A percentile compares a stretch with the other conserved stretches of the same genome.
Evolutionary conservation across 2,888 invertebrate genomes (phyloP).

Genomic region (Cosmia pyralina): DNA sequence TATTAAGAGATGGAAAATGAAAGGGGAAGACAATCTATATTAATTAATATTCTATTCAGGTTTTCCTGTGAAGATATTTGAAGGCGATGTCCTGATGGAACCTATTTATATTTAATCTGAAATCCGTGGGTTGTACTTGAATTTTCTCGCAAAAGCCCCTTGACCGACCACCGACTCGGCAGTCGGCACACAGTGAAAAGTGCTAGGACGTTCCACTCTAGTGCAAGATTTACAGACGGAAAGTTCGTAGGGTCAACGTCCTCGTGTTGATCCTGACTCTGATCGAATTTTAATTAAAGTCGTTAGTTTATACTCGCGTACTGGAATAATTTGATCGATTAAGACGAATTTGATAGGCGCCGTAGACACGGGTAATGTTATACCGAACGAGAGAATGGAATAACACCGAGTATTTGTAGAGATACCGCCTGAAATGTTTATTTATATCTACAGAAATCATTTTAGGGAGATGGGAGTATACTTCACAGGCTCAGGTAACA

Average conservation of each 20-base stretch:
- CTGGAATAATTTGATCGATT: constrained; percentile 35
- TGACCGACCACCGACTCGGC: constrained; percentile 57
- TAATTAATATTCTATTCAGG: constrained; percentile 23
- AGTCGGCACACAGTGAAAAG: constrained; percentile 55
- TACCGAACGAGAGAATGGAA: constrained; percentile 12
- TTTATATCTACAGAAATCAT: neutral
- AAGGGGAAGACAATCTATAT: constrained; percentile 21
- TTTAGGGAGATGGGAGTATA: neutral
- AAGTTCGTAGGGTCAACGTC: constrained; percentile 66
- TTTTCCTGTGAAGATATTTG: constrained; percentile 34
- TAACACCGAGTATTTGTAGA: constrained; percentile 20
- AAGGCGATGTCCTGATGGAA: constrained; percentile 51
- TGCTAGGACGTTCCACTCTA: constrained; percentile 54
- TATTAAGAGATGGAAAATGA: constrained; percentile 36
- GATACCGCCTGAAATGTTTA: constrained; percentile 5
- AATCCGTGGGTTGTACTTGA: constrained; percentile 28
- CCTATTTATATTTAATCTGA: constrained; percentile 44
- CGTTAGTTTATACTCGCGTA: constrained; percentile 29
- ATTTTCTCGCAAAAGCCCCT: constrained; percentile 34
- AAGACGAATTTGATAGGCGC: constrained; percentile 20
- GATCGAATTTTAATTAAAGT: constrained; percentile 59
- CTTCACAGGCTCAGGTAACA: constrained; percentile 11
- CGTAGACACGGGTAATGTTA: constrained; percentile 8
- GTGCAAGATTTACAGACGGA: constrained; percentile 70
- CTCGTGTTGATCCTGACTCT: constrained; percentile 39